phyloP scores from a whole-genome alignment of 2,888 invertebrate species.

The Andrena minutula region DNA sequence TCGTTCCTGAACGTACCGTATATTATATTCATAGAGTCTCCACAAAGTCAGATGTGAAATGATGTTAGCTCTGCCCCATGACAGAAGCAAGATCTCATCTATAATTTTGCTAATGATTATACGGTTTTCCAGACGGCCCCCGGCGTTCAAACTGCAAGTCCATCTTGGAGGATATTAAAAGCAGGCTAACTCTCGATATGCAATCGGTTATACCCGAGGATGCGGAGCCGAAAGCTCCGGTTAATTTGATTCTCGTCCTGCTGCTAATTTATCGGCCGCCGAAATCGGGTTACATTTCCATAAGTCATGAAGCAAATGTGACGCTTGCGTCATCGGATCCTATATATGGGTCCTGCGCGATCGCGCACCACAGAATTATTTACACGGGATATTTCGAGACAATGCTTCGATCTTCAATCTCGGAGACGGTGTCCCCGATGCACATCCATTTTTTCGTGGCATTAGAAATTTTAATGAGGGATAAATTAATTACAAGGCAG shows the following conservation, averaged over 20 bases:
- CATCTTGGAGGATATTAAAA: conserved; percentile 25
- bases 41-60: too few species aligned
- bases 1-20: too few species aligned
- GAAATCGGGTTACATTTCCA: conserved; percentile 51
- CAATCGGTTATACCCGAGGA: conserved; percentile 1
- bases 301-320: conserved; percentile 39
- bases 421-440: not conserved
- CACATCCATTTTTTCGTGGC: not conserved
- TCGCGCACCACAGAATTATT: conserved; percentile 20
- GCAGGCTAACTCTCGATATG: not conserved
- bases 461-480: not conserved
- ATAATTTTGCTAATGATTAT: conserved; percentile 13
- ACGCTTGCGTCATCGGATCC: conserved; percentile 30
- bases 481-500: conserved; percentile 23
- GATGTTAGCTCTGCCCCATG: too few species aligned
- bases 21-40: too few species aligned
- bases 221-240: conserved; percentile 19
- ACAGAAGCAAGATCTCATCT: too few species aligned
- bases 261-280: conserved; percentile 52
- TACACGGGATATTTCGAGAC: not conserved
- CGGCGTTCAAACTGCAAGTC: not conserved
- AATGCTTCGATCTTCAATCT: too few species aligned
- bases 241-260: conserved; percentile 51
- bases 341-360: conserved; percentile 15
- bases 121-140: not conserved